A percentile compares a stretch with the other conserved stretches of the same genome.
phyloP scores from a whole-genome alignment of 2,888 invertebrate genomes.

The Druceiella hillmani region DNA sequence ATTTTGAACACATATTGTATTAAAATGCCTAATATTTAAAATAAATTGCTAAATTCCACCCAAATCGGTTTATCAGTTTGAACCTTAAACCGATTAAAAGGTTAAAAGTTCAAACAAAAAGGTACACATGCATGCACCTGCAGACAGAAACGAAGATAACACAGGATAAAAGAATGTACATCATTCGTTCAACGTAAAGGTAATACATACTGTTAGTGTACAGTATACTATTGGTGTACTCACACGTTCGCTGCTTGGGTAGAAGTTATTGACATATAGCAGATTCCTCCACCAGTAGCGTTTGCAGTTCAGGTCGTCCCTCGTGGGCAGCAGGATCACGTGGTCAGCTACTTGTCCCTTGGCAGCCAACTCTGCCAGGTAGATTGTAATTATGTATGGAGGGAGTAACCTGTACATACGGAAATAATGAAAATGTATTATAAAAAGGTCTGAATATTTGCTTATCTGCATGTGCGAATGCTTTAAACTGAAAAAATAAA shows the following conservation, averaged over 20 bases:
- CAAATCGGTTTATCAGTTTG: too few relatives aligned
- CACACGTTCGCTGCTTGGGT: conserved; percentile 55
- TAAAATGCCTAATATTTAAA: too few relatives aligned
- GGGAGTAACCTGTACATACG: conserved; percentile 55
- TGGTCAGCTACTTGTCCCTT: conserved; percentile 40
- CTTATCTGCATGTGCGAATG: neutral
- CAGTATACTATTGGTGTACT: conserved; percentile 19
- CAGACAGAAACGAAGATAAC: neutral
- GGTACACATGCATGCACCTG: too few relatives aligned
- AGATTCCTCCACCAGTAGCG: conserved; percentile 60
- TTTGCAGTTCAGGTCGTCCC: conserved; percentile 53
- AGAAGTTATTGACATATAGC: conserved; percentile 56
- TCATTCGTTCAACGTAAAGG: neutral
- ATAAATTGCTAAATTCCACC: too few relatives aligned
- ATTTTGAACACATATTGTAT: too few relatives aligned
- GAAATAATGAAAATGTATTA: too few relatives aligned
- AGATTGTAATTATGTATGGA: conserved; percentile 54
- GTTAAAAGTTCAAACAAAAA: too few relatives aligned
- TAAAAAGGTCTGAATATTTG: too few relatives aligned
- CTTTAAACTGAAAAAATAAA: too few relatives aligned
- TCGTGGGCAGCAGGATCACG: conserved; percentile 48
- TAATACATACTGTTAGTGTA: conserved; percentile 2
- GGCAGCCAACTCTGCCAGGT: conserved; percentile 45
- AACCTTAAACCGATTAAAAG: too few relatives aligned
- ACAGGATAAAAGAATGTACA: neutral